These are phyloP conservation scores for Turnix velox DNA, from an alignment of 2,113 vertebrate genomes.

Conservation along the genomic window DNA sequence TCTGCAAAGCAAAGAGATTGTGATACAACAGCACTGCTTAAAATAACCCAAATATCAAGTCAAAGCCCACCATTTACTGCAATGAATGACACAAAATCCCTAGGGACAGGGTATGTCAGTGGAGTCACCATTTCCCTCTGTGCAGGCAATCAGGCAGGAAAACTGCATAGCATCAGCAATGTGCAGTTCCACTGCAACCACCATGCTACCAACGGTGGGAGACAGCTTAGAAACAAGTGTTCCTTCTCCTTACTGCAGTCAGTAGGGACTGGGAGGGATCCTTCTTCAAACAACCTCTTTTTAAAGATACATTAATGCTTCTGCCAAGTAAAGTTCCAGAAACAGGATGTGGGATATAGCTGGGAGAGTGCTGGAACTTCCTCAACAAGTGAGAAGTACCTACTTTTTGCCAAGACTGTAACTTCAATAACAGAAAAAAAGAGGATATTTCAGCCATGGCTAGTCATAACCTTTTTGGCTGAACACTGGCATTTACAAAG, in stretches of 20 bases:
- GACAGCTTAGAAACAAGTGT: not conserved
- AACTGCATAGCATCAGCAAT: not conserved
- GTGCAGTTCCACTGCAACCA: not conserved
- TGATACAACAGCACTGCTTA: not conserved
- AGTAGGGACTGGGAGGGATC: not conserved
- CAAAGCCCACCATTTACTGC: not conserved
- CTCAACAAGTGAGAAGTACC: not conserved
- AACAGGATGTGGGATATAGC: not conserved
- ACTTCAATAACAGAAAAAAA: not conserved
- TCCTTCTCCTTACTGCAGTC: not conserved
- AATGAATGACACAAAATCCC: not conserved
- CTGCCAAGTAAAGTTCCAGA: not conserved
- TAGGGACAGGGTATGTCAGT: not conserved
- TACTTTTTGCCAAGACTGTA: not conserved
- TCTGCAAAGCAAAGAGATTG: not conserved
- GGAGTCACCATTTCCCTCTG: not conserved
- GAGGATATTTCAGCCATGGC: not conserved
- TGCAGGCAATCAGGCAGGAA: not conserved
- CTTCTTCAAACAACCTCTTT: not conserved
- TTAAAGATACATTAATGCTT: not conserved
- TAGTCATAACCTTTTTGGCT: not conserved
- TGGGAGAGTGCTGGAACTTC: not conserved
- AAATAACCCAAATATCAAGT: not conserved
- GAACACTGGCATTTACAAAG: not conserved
- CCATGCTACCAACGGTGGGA: not conserved